Evolutionary conservation across 1,140 invertebrate genomes (phyloP), one percentile per base, ranked within the genome.

Genomic region (Eupristina koningsbergeri): DNA sequence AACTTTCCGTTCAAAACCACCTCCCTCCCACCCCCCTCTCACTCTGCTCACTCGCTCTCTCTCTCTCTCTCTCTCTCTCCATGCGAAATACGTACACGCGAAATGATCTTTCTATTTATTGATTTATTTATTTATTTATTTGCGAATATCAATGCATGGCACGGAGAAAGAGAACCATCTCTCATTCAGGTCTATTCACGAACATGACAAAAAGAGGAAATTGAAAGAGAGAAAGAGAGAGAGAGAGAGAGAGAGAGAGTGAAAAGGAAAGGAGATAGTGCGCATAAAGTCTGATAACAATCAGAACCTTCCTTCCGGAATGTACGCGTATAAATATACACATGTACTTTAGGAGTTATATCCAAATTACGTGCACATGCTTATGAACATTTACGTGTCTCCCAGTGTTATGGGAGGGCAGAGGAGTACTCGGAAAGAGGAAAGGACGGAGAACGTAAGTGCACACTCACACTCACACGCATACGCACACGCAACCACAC

Each of bases 221-320:
- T 69, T n/a, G 3, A 29, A 39, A 34, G 64, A 69, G n/a, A 69
- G 45, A 64, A 61, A 79, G 61, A 79, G 77, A 64, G 39, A 80
- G 41, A 80, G 64, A 58, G 67, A 73, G 45, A 73, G 47, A 63
- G 80, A 73, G 50, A 69, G 53, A 41, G 71, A 63, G 39, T 39
- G 36, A 19, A 64, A 13, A 34, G 61, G 13, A 64, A 64, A 64
- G n/a, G 22, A 61, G 71, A 75, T 69, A 69, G 80, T 36, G 78
- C 64, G 41, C 78, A 29, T 50, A 58, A 67, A 80, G 31, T 67
- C 29, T 36, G 81, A 64, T 73, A 67, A 76, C 71, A n/a, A 83
- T 85, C 84, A 74, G 76, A 76, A 45, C 69, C 73, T 58, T 76
- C 81, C 81, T 75, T 61, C 77, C 81, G 69, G 50, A 74, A 53